Evolutionary conservation across 1,140 invertebrate species (phyloP).

Genomic region (Dinoponera quadriceps): DNA sequence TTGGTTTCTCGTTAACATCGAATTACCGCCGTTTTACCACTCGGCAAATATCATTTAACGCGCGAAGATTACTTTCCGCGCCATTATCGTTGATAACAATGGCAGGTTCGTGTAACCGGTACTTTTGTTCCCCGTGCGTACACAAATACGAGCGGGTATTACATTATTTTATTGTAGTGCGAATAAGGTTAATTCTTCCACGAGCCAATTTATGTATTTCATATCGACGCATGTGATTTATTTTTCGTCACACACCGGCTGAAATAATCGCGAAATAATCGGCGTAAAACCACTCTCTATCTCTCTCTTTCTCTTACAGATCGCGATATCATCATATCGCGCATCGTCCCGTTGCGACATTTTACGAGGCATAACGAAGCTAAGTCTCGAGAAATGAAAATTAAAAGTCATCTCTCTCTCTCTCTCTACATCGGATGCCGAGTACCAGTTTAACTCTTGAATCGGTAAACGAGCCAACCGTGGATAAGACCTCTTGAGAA

Average conservation of each 20-base stretch:
- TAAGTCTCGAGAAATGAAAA: slow-evolving; percentile 44
- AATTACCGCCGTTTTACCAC: too few relatives aligned
- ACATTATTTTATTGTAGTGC: too few relatives aligned
- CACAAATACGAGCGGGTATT: too few relatives aligned
- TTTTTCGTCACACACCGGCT: not conserved
- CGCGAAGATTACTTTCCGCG: too few relatives aligned
- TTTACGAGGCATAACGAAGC: not conserved
- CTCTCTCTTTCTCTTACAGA: not conserved
- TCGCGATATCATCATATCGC: not conserved
- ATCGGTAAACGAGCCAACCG: slow-evolving; percentile 64
- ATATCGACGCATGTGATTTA: too few relatives aligned
- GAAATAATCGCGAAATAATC: not conserved
- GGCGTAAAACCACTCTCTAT: not conserved
- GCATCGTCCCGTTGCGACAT: not conserved
- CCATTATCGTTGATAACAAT: too few relatives aligned
- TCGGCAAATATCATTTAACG: too few relatives aligned
- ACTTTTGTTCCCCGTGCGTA: too few relatives aligned
- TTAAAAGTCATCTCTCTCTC: slow-evolving; percentile 56
- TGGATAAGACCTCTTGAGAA: slow-evolving; percentile 64
- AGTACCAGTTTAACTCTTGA: slow-evolving; percentile 57
- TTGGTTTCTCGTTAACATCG: too few relatives aligned
- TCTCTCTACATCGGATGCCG: slow-evolving; percentile 46
- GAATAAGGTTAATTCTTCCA: too few relatives aligned
- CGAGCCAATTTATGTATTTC: too few relatives aligned
- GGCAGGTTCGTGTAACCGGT: too few relatives aligned